These are phyloP conservation scores for Noctua janthina DNA, from an alignment of 2,888 invertebrate species.

Conservation along the genomic window DNA sequence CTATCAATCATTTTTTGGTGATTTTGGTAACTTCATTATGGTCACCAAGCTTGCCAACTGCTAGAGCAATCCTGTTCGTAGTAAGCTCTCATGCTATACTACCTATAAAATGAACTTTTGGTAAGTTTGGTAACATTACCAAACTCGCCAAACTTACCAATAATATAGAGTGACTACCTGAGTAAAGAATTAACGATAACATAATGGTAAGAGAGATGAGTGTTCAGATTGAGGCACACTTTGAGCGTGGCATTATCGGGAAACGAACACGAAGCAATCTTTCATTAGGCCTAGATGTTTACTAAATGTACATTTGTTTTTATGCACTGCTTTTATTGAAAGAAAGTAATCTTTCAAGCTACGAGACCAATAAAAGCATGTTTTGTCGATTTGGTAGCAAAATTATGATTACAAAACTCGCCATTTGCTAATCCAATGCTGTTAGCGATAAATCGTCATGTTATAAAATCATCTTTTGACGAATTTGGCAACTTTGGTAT, in stretches of 20 bases:
- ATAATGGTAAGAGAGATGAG: constrained; percentile 97
- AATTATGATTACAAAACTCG: no score
- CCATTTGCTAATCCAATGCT: no score
- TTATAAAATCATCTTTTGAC: not conserved
- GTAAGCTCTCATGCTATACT: no score
- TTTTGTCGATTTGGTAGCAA: no score
- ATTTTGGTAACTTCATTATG: not conserved
- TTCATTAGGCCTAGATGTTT: constrained; percentile 96
- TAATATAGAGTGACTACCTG: constrained; percentile 88
- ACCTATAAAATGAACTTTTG: not conserved
- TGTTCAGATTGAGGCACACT: constrained; percentile 96
- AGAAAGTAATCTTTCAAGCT: no score
- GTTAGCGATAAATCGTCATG: no score
- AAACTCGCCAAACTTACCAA: not conserved
- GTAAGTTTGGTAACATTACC: not conserved
- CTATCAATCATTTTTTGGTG: not conserved
- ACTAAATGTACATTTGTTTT: no score
- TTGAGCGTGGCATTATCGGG: constrained; percentile 98
- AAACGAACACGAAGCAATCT: constrained; percentile 99
- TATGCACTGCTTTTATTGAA: no score
- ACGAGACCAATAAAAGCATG: not conserved
- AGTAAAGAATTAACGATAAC: constrained; percentile 98
- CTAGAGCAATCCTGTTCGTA: no score
- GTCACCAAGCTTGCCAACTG: not conserved
- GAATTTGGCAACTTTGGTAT: no score